Base-by-base conservation (phyloP, 2,797 vertebrate species). In the Amphiprion clarkii region DNA sequence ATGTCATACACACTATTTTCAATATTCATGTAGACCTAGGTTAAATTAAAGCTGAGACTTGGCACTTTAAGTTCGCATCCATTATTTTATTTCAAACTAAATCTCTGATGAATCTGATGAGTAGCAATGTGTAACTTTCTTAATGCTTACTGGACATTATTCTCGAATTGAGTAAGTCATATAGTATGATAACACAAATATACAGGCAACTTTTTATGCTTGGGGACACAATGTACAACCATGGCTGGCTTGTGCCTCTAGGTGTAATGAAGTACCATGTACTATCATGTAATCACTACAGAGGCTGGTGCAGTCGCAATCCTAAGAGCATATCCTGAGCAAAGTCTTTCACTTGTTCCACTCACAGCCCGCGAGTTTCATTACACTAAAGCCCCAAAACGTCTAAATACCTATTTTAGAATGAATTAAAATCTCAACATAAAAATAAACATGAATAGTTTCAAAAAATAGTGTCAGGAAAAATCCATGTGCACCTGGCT, bases 401-500 rank as follows among this genome's bases (percentile, higher is more conserved):
- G n/a, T 46, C 44, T 25, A 44, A 16, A 53, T 44, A 33, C 4
- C 31, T 33, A 33, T 79, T 12, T n/a, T 53, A 61, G 56, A 83
- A 67, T 67, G 1, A 59, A 19, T 39, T 25, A 21, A n/a, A 69
- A 52, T 27, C 44, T 40, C 36, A 13, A 46, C n/a, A 58, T 68
- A 69, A 76, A 82, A 84, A 78, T 39, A 51, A 77, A 75, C 58
- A 60, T 29, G 31, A 68, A 69, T 5, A 62, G 48, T 36, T 19
- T 10, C 2, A 48, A 53, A 48, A 62, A 12, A 49, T 23, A 29
- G 31, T 51, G 14, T 46, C 58, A 70, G 40, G 46, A 51, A 65
- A 67, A 64, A 39, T 53, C 51, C 70, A 55, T 11, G 36, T 56
- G 59, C 62, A 70, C 67, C 56, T 67, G 71, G 33, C 62, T 81